phyloP scores from a whole-genome alignment of 2,888 invertebrate species.

The Hipparchia semele region DNA sequence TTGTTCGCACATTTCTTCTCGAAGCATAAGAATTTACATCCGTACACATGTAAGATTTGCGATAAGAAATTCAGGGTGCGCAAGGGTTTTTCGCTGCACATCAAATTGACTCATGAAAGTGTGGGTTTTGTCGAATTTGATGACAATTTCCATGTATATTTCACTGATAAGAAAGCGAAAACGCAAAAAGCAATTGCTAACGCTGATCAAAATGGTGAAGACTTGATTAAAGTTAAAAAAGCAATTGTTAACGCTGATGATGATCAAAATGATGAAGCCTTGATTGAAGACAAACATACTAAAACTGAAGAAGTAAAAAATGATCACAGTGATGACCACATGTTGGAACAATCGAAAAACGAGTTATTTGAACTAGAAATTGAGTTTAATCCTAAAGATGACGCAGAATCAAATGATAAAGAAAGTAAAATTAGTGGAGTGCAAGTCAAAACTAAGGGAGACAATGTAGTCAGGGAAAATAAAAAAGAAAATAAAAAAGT shows the following conservation, averaged over 20 bases:
- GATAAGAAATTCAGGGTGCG: constrained; percentile 57
- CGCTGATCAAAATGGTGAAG: not conserved
- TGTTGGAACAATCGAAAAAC: not conserved
- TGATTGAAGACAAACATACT: constrained; percentile 33
- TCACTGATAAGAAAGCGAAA: constrained; percentile 57
- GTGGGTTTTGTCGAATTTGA: constrained; percentile 69
- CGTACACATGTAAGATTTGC: constrained; percentile 69
- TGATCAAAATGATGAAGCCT: not conserved
- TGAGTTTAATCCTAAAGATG: not conserved
- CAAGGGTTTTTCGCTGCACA: constrained; percentile 67
- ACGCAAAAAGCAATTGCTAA: not conserved
- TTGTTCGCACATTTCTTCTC: constrained; percentile 66
- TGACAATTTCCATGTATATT: constrained; percentile 66
- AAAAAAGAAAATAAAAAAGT: no score
- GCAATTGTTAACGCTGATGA: not conserved
- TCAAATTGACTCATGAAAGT: constrained; percentile 65
- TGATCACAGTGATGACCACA: not conserved
- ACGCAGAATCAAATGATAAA: not conserved
- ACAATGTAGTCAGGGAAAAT: not conserved
- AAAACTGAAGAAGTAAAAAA: constrained; percentile 46
- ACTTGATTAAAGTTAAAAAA: constrained; percentile 30
- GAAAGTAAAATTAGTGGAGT: not conserved
- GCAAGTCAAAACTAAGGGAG: not conserved
- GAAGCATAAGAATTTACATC: constrained; percentile 60
- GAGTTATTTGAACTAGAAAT: not conserved